Conservation (phyloP, 1,140 invertebrate species). For the Pseudobourletiella spinata region DNA sequence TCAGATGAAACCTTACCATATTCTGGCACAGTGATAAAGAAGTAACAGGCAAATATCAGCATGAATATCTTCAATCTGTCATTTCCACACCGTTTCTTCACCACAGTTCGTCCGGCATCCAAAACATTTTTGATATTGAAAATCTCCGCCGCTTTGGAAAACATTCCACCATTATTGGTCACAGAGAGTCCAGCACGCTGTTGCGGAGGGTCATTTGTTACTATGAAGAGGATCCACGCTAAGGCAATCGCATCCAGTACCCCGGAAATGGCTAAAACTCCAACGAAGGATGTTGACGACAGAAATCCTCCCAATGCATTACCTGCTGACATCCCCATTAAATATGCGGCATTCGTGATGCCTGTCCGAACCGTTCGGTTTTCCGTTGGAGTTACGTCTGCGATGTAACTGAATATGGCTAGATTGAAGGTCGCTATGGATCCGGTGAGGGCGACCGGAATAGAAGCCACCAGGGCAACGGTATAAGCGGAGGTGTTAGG, state of each 20-base stretch:
- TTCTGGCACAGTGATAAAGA: neutral
- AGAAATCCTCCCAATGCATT: conserved; percentile 13
- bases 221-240: neutral
- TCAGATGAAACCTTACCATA: conserved; percentile 11
- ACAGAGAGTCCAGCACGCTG: neutral
- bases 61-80: neutral
- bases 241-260: neutral
- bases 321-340: conserved; percentile 7
- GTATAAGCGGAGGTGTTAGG: neutral
- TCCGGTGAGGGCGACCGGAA: neutral
- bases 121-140: neutral
- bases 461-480: neutral
- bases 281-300: neutral
- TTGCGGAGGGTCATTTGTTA: neutral
- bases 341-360: neutral
- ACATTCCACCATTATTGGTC: neutral
- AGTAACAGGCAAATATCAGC: neutral
- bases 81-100: neutral
- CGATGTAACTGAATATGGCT: conserved; percentile 2
- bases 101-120: neutral
- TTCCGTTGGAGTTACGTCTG: neutral
- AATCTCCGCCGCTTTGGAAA: no score
- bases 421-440: neutral
- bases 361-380: conserved; percentile 4
- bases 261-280: neutral